A percentile compares a stretch with the other conserved stretches of the same genome.
These are phyloP conservation scores for Panorpa germanica DNA, from an alignment of 2,888 invertebrate species.

Conservation along the genomic window DNA sequence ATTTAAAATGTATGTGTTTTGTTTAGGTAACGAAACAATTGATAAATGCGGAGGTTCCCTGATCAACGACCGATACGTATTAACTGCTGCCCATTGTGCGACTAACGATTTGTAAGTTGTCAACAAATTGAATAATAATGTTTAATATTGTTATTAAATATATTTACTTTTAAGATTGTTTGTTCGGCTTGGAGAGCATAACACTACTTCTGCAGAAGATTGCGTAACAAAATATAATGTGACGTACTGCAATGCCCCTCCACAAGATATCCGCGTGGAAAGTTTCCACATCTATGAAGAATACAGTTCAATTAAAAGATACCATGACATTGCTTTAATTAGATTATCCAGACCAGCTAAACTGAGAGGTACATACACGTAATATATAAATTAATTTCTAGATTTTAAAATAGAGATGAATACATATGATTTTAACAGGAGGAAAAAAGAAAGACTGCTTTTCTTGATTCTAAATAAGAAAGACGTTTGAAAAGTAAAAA, in stretches of 20 bases:
- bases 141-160: no score
- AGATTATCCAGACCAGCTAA: slow-evolving; percentile 26
- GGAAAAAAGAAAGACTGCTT: no score
- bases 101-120: slow-evolving; percentile 33
- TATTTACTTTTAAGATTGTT: no score
- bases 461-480: no score
- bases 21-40: no score
- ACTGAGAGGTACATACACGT: no score
- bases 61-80: slow-evolving; percentile 32
- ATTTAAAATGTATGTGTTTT: no score
- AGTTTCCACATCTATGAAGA: no score
- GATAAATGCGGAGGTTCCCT: slow-evolving; percentile 45
- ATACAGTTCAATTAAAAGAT: slow-evolving; percentile 30
- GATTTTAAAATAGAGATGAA: no score
- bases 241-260: slow-evolving; percentile 35
- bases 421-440: no score
- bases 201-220: slow-evolving; percentile 36
- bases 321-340: slow-evolving; percentile 36
- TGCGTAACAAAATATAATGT: slow-evolving; percentile 26
- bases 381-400: no score
- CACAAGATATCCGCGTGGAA: slow-evolving; percentile 34
- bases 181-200: slow-evolving; percentile 45
- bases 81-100: slow-evolving; percentile 45
- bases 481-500: no score
- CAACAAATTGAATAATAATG: slow-evolving; percentile 5